Base-by-base conservation (phyloP, 2,797 vertebrate genomes). In the Coluber constrictor region DNA sequence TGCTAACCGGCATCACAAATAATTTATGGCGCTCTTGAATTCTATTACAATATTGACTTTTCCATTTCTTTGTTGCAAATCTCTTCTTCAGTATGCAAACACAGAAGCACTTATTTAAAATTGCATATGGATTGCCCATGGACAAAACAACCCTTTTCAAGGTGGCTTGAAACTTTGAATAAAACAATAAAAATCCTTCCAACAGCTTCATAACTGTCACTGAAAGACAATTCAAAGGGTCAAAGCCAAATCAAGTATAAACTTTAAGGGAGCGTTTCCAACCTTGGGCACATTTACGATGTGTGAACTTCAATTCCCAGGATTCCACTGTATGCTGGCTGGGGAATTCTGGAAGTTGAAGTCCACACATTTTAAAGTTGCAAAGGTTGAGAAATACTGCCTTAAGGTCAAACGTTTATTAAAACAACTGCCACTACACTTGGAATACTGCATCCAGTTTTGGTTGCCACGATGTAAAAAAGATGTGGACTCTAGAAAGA, bases 11-110 rank as follows among this genome's bases (percentile, higher is more conserved):
- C 88, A 83, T 90, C 93, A 93, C 11, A 4, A 66, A 92, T 92
- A 90, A 94, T 94, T 90, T 93, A 94, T 86, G 91, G 32, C 92
- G 89, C 90, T 63, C 20, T 51, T 88, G 88, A 87, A 56, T 66
- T 92, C 90, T 94, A 94, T 66, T 92, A 57, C 63, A 88, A 87
- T 0, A 0, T 23, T 87, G 90, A 18, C 47, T 61, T 86, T 59
- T 43, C 79, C 79, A 47, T 83, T 83, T 83, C 74, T 83, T 83
- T 54, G 47, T 79, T 83, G 23, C 43, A 25, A 47, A 83, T 83
- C 23, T 47, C 20, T 25, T 83, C 47, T 47, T 83, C 79, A n/a
- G 92, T 94, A 95, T 83, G n/a, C 92, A 94, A 90, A 16, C 43
- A 92, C 55, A 57, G 94, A 89, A 60, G 8, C 66, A 93, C 56